These are phyloP conservation scores for Aspiorhynchus laticeps DNA, from an alignment of 2,113 vertebrate genomes.

Conservation along the genomic window DNA sequence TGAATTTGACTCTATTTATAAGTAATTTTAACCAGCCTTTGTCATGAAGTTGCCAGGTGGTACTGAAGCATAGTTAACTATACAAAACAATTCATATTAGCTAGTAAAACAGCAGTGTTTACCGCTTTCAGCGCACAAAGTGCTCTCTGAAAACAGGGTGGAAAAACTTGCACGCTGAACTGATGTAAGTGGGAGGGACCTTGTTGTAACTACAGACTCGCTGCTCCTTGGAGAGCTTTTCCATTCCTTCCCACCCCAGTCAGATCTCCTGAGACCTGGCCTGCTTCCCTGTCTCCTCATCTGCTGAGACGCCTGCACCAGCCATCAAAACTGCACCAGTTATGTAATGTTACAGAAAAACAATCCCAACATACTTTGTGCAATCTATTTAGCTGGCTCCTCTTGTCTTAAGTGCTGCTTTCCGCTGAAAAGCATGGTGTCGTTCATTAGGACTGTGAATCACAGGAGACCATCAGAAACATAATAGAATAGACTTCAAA, in stretches of 20 bases:
- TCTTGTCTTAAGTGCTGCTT: slow-evolving; percentile 9
- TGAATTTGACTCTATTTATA: neutral
- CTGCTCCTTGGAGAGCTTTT: slow-evolving; percentile 47
- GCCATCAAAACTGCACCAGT: slow-evolving; percentile 17
- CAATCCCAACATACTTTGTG: neutral
- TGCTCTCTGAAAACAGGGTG: slow-evolving; percentile 9
- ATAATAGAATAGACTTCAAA: neutral
- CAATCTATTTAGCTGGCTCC: slow-evolving; percentile 8
- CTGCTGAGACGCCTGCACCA: slow-evolving; percentile 48
- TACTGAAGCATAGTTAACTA: neutral
- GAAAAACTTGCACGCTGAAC: neutral
- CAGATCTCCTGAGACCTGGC: slow-evolving; percentile 21
- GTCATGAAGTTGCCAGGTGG: neutral
- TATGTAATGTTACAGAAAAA: slow-evolving; percentile 19
- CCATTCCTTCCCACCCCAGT: slow-evolving; percentile 57
- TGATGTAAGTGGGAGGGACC: slow-evolving; percentile 33
- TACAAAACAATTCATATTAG: neutral
- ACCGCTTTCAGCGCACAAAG: neutral
- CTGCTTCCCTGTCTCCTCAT: slow-evolving; percentile 31
- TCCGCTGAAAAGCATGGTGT: neutral
- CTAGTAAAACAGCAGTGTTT: neutral
- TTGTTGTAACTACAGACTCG: neutral
- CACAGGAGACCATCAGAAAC: neutral
- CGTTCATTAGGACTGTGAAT: slow-evolving; percentile 1
- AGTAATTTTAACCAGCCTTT: neutral